phyloP scores from a whole-genome alignment of 2,113 vertebrate species.

The Rhineura floridana region DNA sequence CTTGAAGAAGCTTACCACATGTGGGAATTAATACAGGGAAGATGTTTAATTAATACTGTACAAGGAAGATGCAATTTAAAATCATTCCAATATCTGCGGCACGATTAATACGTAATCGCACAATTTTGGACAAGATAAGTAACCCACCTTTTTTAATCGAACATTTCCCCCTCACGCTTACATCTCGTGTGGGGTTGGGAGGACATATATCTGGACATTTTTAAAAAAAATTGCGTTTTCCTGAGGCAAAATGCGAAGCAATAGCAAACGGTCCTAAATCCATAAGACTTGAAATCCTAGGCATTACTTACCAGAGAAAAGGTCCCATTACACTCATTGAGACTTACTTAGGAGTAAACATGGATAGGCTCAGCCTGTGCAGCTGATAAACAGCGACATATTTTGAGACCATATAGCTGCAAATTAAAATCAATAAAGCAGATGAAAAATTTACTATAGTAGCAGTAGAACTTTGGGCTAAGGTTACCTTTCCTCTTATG shows the following conservation, averaged over 20 bases:
- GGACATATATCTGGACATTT: not conserved
- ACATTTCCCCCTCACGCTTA: not conserved
- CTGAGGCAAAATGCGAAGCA: not conserved
- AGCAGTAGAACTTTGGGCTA: not conserved
- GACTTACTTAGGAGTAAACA: not conserved
- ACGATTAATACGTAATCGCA: not conserved
- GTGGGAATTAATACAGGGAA: not conserved
- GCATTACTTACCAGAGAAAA: too few species aligned
- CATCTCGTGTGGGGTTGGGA: not conserved
- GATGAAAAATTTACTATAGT: not conserved
- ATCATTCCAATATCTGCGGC: not conserved
- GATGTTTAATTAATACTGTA: too few species aligned
- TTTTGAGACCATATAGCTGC: not conserved
- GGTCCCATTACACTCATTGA: not conserved
- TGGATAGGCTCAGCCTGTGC: not conserved
- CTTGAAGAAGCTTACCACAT: not conserved
- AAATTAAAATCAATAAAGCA: not conserved
- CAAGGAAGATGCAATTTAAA: not conserved
- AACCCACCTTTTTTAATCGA: not conserved
- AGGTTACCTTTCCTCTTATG: not conserved
- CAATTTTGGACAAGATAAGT: slow-evolving; percentile 42
- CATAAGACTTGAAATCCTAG: not conserved
- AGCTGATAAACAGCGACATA: not conserved
- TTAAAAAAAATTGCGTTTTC: not conserved
- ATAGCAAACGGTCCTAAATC: not conserved